Conservation (phyloP, 2,113 vertebrate genomes). For the Petrocephalus zakoni region DNA sequence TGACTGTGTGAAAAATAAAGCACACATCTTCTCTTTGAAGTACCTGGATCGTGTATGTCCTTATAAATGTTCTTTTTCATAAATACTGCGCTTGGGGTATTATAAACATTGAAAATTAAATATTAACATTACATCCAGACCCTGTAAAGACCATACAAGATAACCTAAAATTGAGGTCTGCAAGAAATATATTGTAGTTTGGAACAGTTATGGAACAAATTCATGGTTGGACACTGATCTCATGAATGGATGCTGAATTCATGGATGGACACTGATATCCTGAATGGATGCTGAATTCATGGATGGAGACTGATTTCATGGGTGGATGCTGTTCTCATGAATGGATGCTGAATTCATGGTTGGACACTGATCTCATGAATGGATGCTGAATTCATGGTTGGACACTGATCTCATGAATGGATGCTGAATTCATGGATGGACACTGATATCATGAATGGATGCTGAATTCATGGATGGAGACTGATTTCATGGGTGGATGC, state of each 20-base stretch:
- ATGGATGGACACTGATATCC: neutral
- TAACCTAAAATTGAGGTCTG: neutral
- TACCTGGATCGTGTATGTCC: neutral
- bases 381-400: neutral
- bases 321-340: no score
- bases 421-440: neutral
- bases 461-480: neutral
- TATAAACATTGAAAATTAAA: neutral
- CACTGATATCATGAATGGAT: neutral
- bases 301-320: neutral
- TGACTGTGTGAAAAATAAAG: neutral
- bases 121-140: neutral
- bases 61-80: neutral
- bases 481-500: neutral
- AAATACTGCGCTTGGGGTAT: neutral
- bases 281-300: neutral
- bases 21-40: neutral
- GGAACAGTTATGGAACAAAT: no score
- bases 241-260: neutral
- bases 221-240: neutral
- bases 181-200: neutral
- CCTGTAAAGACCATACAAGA: neutral
- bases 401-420: no score
- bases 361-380: no score
- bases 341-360: no score